phyloP scores from a whole-genome alignment of 2,888 invertebrate species.

The Trachelus tabidus region DNA sequence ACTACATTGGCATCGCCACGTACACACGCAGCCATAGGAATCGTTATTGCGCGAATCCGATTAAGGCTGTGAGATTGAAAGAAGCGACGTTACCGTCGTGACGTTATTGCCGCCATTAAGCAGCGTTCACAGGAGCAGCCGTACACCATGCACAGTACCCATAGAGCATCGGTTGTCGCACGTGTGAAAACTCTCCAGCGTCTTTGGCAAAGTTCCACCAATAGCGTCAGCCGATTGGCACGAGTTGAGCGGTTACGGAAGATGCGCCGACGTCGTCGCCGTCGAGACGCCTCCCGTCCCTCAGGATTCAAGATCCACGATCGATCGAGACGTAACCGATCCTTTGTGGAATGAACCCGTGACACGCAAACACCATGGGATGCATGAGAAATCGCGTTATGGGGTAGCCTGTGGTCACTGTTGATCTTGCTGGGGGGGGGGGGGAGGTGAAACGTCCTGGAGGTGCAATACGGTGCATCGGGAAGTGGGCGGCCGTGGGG shows the following conservation, averaged over 20 bases:
- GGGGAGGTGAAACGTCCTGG: background rate
- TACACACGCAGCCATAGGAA: background rate
- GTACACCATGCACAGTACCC: background rate
- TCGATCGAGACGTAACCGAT: background rate
- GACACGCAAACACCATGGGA: background rate
- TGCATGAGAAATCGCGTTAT: slow-evolving; percentile 11
- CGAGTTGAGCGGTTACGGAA: background rate
- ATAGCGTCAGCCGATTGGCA: background rate
- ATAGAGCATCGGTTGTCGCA: background rate
- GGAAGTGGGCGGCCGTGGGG: too few species aligned
- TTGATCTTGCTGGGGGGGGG: slow-evolving; percentile 31
- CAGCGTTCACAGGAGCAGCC: background rate
- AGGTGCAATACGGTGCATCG: background rate
- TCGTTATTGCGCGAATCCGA: background rate
- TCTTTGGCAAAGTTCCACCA: background rate
- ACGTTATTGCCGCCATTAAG: background rate
- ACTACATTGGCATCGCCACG: too few species aligned
- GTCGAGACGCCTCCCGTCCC: background rate
- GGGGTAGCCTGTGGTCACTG: slow-evolving; percentile 19
- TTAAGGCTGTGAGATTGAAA: background rate
- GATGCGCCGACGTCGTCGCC: background rate
- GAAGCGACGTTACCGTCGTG: background rate
- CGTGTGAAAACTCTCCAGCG: background rate
- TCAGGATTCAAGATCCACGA: background rate
- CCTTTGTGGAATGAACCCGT: background rate